These are phyloP conservation scores for Nebria ingens DNA, from an alignment of 1,140 invertebrate genomes.

Conservation along the genomic window DNA sequence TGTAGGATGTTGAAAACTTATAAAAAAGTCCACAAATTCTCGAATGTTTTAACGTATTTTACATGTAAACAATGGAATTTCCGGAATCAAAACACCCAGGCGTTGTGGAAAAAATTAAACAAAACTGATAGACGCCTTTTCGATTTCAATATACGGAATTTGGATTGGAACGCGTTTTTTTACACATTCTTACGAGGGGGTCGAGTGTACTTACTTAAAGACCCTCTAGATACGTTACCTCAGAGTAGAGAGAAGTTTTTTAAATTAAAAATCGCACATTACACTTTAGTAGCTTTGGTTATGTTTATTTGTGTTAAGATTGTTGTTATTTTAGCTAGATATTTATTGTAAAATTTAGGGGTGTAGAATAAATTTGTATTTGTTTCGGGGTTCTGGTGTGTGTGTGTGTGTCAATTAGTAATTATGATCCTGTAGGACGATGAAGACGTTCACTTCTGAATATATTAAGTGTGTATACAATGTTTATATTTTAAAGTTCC, in stretches of 20 bases:
- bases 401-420: too few species aligned
- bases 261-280: slow-evolving; percentile 25
- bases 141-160: slow-evolving; percentile 39
- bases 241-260: slow-evolving; percentile 24
- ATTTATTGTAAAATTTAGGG: too few species aligned
- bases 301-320: slow-evolving; percentile 7
- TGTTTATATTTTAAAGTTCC: too few species aligned
- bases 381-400: too few species aligned
- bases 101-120: slow-evolving; percentile 46
- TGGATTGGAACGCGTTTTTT: slow-evolving; percentile 48
- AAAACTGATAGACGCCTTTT: slow-evolving; percentile 43
- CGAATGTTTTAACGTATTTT: slow-evolving; percentile 60
- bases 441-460: too few species aligned
- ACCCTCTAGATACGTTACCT: slow-evolving; percentile 36
- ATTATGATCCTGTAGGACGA: too few species aligned
- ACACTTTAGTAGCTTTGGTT: too few species aligned
- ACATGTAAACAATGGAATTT: slow-evolving; percentile 58
- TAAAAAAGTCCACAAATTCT: slow-evolving; percentile 56
- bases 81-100: slow-evolving; percentile 47
- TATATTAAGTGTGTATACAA: too few species aligned
- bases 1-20: slow-evolving; percentile 59
- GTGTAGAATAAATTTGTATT: too few species aligned
- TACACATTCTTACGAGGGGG: slow-evolving; percentile 42
- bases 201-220: slow-evolving; percentile 44
- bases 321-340: too few species aligned